A percentile compares a stretch with the other conserved stretches of the same genome.
phyloP scores from a whole-genome alignment of 1,140 invertebrate species.

The Penaeus indicus region DNA sequence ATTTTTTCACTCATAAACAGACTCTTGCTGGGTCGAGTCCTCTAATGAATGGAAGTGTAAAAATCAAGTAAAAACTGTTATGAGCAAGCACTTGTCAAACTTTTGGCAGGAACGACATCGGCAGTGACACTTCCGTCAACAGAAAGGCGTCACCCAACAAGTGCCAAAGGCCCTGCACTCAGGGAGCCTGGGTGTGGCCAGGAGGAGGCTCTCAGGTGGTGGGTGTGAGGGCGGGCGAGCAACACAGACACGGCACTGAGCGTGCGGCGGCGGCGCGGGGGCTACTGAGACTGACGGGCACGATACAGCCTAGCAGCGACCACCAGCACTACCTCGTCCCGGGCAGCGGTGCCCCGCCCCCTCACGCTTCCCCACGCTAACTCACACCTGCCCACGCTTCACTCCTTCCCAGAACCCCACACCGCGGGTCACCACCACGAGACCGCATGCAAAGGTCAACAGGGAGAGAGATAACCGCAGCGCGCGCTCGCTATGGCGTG shows the following conservation, averaged over 20 bases:
- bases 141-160: conserved; percentile 21
- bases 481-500: neutral
- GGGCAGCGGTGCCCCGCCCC: conserved; percentile 20
- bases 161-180: conserved; percentile 1
- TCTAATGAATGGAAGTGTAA: conserved; percentile 33
- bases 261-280: conserved; percentile 45
- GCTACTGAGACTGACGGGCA: conserved; percentile 45
- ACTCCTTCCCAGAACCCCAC: conserved; percentile 56
- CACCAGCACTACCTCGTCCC: conserved; percentile 16
- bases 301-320: conserved; percentile 4
- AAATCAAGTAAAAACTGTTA: conserved; percentile 21
- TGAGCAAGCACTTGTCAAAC: conserved; percentile 40
- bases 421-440: conserved; percentile 29
- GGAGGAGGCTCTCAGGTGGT: conserved; percentile 44
- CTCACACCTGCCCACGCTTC: conserved; percentile 50
- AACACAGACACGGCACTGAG: conserved; percentile 35
- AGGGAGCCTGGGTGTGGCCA: conserved; percentile 6
- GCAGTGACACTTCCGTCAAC: conserved; percentile 35
- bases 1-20: too few species aligned
- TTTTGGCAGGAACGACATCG: conserved; percentile 12
- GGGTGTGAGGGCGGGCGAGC: conserved; percentile 59
- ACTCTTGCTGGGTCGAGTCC: neutral
- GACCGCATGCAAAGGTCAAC: conserved; percentile 17
- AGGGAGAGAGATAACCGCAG: neutral
- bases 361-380: conserved; percentile 1